Base-by-base conservation (phyloP, 35 echinoderm and acorn worm species). In the Ophioderma brevispina region DNA sequence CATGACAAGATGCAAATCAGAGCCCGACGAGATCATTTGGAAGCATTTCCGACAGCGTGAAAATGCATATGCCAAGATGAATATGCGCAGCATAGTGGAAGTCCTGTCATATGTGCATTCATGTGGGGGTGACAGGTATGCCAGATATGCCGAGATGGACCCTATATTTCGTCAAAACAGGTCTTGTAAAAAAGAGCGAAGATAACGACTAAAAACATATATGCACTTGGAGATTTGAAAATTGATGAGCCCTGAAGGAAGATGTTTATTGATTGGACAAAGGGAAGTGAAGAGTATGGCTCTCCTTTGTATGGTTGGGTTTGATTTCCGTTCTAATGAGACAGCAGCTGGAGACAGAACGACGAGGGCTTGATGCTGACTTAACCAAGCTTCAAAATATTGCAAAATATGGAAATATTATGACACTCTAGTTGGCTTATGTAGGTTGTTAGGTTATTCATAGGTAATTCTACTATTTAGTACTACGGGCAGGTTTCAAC, bases 191-290 rank as follows among this genome's bases (percentile, higher is more conserved):
- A 46, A 46, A 46, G 4, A 46, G 17, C 41, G 41, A 46, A 46
- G 17, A 46, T 46, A 46, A 46, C 41, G 41, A 70, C 4, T 70
- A 70, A 70, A 70, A 70, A 70, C 4, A 46, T 8, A 46, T 17
- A 46, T 46, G 59, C 10, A 70, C 15, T 70, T 70, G 28, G 3
- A 70, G n/a, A 70, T 70, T 70, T 70, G 59, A 70, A 70, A 70
- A 25, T 30, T 70, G 59, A 30, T 70, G 59, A 70, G 59, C 59
- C 59, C n/a, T 70, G 28, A 25, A 25, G n/a, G 59, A 25, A 70
- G 59, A 70, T 70, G 59, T 70, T 70, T 70, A 70, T 70, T 70
- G 59, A 70, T 70, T 30, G 28, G 59, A 70, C 15, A 70, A 70
- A 70, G 15, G 15, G 59, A 70, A 70, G 59, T 70, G 17, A 3